Evolutionary conservation across 2,797 vertebrate genomes (phyloP), one percentile per base, ranked within the genome.

Genomic region (Manis javanica): DNA sequence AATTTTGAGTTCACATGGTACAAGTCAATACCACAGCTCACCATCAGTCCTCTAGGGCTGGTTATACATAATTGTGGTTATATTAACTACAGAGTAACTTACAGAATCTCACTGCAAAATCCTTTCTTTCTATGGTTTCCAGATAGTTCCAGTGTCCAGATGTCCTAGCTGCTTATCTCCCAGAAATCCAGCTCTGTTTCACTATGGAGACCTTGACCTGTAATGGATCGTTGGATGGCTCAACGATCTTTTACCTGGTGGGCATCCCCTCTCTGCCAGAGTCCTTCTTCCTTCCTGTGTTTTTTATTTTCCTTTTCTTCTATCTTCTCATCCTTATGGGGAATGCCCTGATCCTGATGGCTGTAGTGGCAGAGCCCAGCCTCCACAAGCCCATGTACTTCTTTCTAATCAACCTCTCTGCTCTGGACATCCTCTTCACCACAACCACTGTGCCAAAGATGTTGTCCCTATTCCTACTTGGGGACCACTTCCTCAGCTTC

Each of bases 371-470:
- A 0, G 86, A 98, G 24, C 78, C 12, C 13, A 96, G 57, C 0
- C 97, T 98, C 23, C 97, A 98, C 87, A 98, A 96, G 31, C 98
- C 97, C 91, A 97, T 97, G 98, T 98, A 97, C 74, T 98, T 98
- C 24, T 98, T 98, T 34, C 92, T 98, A 14, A 57, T 89, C 42
- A 98, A 98, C 31, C 98, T 98, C 64, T 98, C 98, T 0, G 59
- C 92, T 6, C 46, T 98, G 46, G 98, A 98, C 34, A 82, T 98
- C 63, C 93, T 98, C 2, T 97, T 97, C 55, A 97, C 97, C 51
- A 98, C 98, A 37, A 96, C 97, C 74, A 98, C 97, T 3, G 63
- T 97, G n/a, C 97, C 97, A 5, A 98, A 97, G 88, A 97, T 97
- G 96, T 64, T 98, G 51, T 95, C 96, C 46, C 78, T 97, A 1